phyloP scores from a whole-genome alignment of 2,113 vertebrate species.

The Fukomys damarensis region DNA sequence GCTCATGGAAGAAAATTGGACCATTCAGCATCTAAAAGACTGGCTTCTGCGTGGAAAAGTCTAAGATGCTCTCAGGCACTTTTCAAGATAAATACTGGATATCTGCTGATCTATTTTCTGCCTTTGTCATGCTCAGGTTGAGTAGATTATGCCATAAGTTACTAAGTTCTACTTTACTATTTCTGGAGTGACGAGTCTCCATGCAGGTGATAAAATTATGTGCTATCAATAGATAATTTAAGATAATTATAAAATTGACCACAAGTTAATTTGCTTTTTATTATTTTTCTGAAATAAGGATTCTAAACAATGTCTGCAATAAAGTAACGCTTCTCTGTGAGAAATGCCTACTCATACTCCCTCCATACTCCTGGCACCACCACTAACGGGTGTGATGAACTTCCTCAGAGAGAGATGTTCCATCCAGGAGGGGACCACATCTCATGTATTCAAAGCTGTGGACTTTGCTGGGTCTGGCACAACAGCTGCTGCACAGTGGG shows the following conservation, averaged over 20 bases:
- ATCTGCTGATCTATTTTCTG: not conserved
- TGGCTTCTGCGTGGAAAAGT: not conserved
- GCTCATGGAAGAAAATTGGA: not conserved
- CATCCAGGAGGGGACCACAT: no score
- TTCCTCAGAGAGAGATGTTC: not conserved
- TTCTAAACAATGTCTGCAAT: not conserved
- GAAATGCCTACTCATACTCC: rapidly evolving
- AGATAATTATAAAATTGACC: not conserved
- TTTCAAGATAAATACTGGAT: not conserved
- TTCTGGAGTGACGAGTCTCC: not conserved
- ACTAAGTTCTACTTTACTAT: not conserved
- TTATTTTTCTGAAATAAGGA: not conserved
- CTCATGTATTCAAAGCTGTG: not conserved
- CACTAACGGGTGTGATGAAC: not conserved
- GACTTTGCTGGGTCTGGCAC: not conserved
- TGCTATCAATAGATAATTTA: not conserved
- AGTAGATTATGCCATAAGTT: not conserved
- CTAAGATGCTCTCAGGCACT: not conserved
- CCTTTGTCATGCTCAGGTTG: not conserved
- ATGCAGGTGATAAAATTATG: not conserved
- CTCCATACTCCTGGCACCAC: no score
- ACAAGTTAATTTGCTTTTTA: not conserved
- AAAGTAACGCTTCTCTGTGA: not conserved
- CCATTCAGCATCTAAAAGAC: not conserved
- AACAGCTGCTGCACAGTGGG: not conserved